Conservation (phyloP, 1,140 invertebrate species). For the Grapholita molesta region DNA sequence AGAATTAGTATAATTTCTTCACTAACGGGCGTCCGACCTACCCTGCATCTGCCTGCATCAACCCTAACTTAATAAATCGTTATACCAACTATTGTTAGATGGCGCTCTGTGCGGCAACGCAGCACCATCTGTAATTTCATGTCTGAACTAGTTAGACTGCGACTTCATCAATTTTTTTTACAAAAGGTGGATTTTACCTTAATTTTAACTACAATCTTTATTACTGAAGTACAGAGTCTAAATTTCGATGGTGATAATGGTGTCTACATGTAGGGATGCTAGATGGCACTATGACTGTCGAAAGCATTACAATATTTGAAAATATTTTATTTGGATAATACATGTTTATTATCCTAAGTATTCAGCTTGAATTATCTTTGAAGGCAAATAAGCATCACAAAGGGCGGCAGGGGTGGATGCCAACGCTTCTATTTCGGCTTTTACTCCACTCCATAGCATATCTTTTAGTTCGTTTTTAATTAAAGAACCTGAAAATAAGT, state of each 20-base stretch:
- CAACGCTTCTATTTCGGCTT: constrained; percentile 63
- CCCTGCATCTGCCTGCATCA: background rate
- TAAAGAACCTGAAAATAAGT: constrained; percentile 35
- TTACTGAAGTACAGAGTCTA: too few species aligned
- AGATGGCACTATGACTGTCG: constrained; percentile 32
- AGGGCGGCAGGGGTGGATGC: constrained; percentile 51
- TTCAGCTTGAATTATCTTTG: constrained; percentile 57
- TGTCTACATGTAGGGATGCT: background rate
- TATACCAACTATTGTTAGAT: background rate
- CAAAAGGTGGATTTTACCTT: background rate
- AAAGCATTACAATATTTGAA: too few species aligned
- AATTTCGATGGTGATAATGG: background rate
- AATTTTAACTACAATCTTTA: too few species aligned
- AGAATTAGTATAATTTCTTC: background rate
- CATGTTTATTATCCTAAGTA: constrained; percentile 47
- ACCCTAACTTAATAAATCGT: background rate
- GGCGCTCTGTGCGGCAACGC: background rate
- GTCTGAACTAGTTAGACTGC: background rate
- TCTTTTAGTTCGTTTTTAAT: constrained; percentile 51
- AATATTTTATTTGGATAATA: background rate
- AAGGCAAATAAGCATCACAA: constrained; percentile 62
- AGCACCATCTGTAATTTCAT: background rate
- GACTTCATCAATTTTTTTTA: background rate
- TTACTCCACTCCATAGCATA: constrained; percentile 50
- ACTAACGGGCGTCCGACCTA: background rate